A percentile compares a stretch with the other conserved stretches of the same genome.
These are phyloP conservation scores for Panthera leo DNA, from an alignment of 2,113 vertebrate species.

Conservation along the genomic window DNA sequence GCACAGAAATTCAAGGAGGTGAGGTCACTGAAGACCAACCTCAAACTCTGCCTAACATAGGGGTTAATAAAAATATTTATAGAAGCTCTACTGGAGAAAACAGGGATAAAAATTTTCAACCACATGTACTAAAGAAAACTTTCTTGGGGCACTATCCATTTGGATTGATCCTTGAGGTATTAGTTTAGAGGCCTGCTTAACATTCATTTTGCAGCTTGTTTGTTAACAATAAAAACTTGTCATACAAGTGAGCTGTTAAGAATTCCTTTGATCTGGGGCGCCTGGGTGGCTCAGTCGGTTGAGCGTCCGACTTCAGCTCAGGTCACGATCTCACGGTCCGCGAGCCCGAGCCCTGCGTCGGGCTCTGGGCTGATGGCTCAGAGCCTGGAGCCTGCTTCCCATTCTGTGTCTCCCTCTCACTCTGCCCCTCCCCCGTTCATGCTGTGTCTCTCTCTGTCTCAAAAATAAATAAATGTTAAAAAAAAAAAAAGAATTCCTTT, in stretches of 20 bases:
- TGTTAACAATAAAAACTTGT: not conserved
- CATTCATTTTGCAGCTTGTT: not conserved
- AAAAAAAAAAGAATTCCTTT: not conserved
- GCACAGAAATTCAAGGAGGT: not conserved
- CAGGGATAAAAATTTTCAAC: not conserved
- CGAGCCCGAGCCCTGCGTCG: too few relatives aligned
- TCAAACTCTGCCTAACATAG: not conserved
- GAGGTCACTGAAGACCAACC: not conserved
- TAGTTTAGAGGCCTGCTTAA: not conserved
- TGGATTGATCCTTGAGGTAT: not conserved
- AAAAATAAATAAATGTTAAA: too few relatives aligned
- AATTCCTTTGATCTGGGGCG: not conserved
- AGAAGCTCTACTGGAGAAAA: not conserved
- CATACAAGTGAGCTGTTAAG: not conserved
- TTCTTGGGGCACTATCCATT: not conserved
- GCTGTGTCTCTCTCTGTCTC: too few relatives aligned
- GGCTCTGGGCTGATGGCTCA: too few relatives aligned
- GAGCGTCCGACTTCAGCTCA: too few relatives aligned
- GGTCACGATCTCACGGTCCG: too few relatives aligned
- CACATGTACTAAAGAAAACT: not conserved
- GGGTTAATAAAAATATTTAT: not conserved
- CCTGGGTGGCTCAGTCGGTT: too few relatives aligned
- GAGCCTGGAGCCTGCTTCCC: too few relatives aligned
- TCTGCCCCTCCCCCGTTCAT: too few relatives aligned
- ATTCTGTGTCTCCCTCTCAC: too few relatives aligned